These are phyloP conservation scores for Leucophenga varia DNA, from an alignment of 1,140 invertebrate species.

Conservation along the genomic window DNA sequence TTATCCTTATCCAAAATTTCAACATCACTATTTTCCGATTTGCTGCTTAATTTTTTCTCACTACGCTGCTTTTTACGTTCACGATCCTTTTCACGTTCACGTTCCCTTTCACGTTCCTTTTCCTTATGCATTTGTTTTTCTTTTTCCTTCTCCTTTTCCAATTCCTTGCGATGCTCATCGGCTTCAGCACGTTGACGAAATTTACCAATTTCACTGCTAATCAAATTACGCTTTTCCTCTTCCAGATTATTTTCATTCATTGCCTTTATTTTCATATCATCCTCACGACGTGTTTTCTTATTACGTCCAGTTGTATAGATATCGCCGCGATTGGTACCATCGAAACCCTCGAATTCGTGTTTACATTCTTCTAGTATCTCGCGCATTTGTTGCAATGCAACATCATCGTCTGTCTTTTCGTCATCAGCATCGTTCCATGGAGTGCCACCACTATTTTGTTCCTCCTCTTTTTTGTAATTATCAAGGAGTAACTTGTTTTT, in stretches of 20 bases:
- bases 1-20: too few relatives aligned
- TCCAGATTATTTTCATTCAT: slow-evolving; percentile 85
- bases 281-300: slow-evolving; percentile 37
- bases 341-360: slow-evolving; percentile 49
- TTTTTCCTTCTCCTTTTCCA: slow-evolving; percentile 60
- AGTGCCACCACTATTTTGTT: slow-evolving; percentile 53
- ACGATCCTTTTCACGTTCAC: slow-evolving; percentile 57
- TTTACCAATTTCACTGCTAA: slow-evolving; percentile 94
- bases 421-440: slow-evolving; percentile 44
- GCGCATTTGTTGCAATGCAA: slow-evolving; percentile 73
- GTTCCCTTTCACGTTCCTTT: slow-evolving; percentile 56
- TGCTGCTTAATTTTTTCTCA: slow-evolving; percentile 26
- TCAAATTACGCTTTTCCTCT: slow-evolving; percentile 94
- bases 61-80: slow-evolving; percentile 57
- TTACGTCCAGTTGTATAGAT: slow-evolving; percentile 44
- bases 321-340: slow-evolving; percentile 36
- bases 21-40: too few relatives aligned
- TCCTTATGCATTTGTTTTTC: slow-evolving; percentile 57
- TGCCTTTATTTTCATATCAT: slow-evolving; percentile 61
- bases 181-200: slow-evolving; percentile 80
- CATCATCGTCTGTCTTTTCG: slow-evolving; percentile 77
- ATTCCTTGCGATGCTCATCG: slow-evolving; percentile 56
- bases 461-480: slow-evolving; percentile 78
- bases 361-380: slow-evolving; percentile 81
- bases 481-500: slow-evolving; percentile 94